Evolutionary conservation across 2,888 invertebrate species (phyloP), one percentile per base, ranked within the genome.

Genomic region (Pterobdella sp.): DNA sequence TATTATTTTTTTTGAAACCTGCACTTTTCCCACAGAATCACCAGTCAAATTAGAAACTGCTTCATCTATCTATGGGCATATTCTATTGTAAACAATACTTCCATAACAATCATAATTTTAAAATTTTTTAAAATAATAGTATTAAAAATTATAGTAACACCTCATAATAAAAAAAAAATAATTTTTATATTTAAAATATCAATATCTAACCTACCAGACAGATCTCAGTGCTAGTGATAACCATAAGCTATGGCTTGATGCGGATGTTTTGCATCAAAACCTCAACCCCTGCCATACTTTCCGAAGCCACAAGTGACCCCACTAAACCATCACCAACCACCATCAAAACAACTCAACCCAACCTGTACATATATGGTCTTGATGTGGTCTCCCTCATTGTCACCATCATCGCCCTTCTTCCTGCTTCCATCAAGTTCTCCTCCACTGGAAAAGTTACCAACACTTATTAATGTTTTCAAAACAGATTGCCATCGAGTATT

Each of bases 251-350:
- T 36, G 76, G 69, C 22, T 49, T 68, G 1, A 68, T 76, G 31
- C 73, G 76, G 26, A 75, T 76, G 76, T 67, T 76, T 49, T 73
- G 72, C 66, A 32, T 73, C 56, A 76, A 76, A 52, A 73, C 74
- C 29, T 71, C 70, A 4, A 29, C 2, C 34, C 32, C 34, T 18
- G 1, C 29, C 69, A 14, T 29, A 4, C 7, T 18, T 14, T 29
- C 56, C 63, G 32, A 31, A 32, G 22, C 34, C 69, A 31, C 52
- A 26, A 29, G 22, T 52, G 2, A 0, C 49, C 26, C 34, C 4
- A 31, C 56, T 1, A 32, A 14, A 18, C 29, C 31, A 7, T 63
- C 26, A 63, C 31, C 10, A 7, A 65, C 60, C 26, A 26, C 14
- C n/a, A 49, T 18, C 52, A 36, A 1, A 7, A 32, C 29, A 26